Evolutionary conservation across 2,113 vertebrate species (phyloP), one percentile per base, ranked within the genome.

Genomic region (Hystrix cristata): DNA sequence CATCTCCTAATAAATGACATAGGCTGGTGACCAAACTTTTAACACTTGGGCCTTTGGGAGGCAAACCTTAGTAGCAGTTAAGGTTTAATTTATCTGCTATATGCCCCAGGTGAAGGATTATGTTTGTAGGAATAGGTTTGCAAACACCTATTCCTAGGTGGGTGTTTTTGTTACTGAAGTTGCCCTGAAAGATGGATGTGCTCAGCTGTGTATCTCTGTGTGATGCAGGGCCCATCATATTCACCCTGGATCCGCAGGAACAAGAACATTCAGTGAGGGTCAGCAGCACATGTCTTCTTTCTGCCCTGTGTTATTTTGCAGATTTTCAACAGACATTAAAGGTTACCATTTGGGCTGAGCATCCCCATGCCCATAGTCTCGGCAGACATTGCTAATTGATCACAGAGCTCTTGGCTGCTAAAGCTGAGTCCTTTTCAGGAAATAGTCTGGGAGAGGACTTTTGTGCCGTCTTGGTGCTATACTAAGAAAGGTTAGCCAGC

Each of bases 331-430:
- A n/a, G 34, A 13, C 18, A 18, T 69, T 74, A 72, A 38, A 60
- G 13, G 13, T 67, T 88, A 48, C 21, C 60, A 25, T 72, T 74
- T 90, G 87, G 89, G 48, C 16, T 18, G 10, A 79, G 51, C 19
- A 18, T 51, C 7, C 51, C 25, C 23, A 27, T 67, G 21, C 27
- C n/a, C 1, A 0, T 48, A 71, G n/a, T 46, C 14, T 15, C 69
- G 76, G 64, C 80, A 88, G 80, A 95, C 55, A 53, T 79, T 96
- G 84, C 80, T 78, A 67, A 65, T 64, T 3, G 7, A 82, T 88
- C 64, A 29, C 31, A 57, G 64, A 95, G n/a, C 43, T 96, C n/a
- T 83, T 93, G 57, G 27, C 21, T 91, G 51, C 16, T 18, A 21
- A 92, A 62, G 25, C 27, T 11, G 48, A 81, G 18, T 82, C 27